phyloP scores from a whole-genome alignment of 2,113 vertebrate species.

The Eira barbara region DNA sequence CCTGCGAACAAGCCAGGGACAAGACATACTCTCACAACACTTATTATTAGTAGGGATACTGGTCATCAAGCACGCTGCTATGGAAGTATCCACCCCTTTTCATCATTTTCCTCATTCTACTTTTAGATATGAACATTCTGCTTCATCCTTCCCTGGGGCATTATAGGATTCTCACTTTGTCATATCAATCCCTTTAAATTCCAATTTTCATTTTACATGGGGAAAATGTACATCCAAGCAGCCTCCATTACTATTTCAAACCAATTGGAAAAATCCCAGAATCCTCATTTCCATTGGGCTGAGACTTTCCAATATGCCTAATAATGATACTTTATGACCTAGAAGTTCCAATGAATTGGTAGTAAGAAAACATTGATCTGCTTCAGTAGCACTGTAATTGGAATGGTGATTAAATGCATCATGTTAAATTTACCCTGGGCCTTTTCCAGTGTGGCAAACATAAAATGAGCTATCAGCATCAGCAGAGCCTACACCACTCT shows the following conservation, averaged over 20 bases:
- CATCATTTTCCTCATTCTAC: conserved; percentile 34
- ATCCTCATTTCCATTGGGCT: conserved; percentile 67
- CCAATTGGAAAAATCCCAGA: conserved; percentile 72
- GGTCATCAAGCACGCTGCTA: not conserved
- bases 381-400: conserved; percentile 74
- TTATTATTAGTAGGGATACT: not conserved
- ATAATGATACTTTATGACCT: conserved; percentile 72
- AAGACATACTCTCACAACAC: not conserved
- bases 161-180: conserved; percentile 49
- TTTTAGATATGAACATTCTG: conserved; percentile 37
- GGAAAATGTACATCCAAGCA: conserved; percentile 55
- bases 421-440: conserved; percentile 71
- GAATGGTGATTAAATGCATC: conserved; percentile 76
- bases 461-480: conserved; percentile 55
- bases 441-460: conserved; percentile 73
- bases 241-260: conserved; percentile 57
- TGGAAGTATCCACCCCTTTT: not conserved
- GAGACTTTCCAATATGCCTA: conserved; percentile 69
- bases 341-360: conserved; percentile 71
- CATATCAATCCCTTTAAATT: conserved; percentile 66
- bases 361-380: conserved; percentile 74
- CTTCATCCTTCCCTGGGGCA: conserved; percentile 45
- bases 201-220: conserved; percentile 51
- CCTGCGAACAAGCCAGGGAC: not conserved
- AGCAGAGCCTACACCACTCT: conserved; percentile 55